phyloP scores from a whole-genome alignment of 2,888 invertebrate genomes.

The Onchidella celtica region DNA sequence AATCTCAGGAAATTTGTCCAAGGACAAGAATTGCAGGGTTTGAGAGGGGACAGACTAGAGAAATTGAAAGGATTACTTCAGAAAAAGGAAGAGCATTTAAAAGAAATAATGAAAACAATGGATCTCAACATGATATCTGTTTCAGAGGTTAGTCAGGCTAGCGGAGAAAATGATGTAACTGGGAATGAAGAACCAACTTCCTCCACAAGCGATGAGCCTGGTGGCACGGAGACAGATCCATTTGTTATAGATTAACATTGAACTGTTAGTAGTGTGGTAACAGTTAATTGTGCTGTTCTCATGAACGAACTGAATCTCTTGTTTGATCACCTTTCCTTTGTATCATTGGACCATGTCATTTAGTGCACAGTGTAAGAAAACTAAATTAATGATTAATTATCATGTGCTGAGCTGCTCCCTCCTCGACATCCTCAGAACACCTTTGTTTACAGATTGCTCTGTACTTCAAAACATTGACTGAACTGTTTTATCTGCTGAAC shows the following conservation, averaged over 20 bases:
- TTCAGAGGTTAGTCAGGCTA: background rate
- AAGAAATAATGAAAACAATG: background rate
- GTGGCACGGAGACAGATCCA: constrained; percentile 24
- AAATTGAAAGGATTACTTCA: constrained; percentile 37
- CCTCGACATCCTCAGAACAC: too few relatives aligned
- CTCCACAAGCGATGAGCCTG: background rate
- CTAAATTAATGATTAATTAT: too few relatives aligned
- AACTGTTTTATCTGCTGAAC: too few relatives aligned
- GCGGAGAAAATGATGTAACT: background rate
- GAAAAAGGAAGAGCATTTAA: constrained; percentile 30
- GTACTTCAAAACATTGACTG: too few relatives aligned
- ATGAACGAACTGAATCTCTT: too few relatives aligned
- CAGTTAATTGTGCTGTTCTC: too few relatives aligned
- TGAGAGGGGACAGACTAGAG: constrained; percentile 40
- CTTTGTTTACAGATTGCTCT: too few relatives aligned
- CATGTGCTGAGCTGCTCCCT: too few relatives aligned
- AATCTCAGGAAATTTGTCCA: constrained; percentile 26
- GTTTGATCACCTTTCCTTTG: too few relatives aligned
- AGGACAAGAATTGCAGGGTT: constrained; percentile 21
- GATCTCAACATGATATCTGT: background rate
- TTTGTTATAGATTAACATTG: constrained; percentile 46
- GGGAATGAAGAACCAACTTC: background rate
- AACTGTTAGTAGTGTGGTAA: too few relatives aligned
- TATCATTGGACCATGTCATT: too few relatives aligned
- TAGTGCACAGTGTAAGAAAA: too few relatives aligned